Conservation (phyloP, 2,113 vertebrate genomes). For the Ageneiosus marmoratus region DNA sequence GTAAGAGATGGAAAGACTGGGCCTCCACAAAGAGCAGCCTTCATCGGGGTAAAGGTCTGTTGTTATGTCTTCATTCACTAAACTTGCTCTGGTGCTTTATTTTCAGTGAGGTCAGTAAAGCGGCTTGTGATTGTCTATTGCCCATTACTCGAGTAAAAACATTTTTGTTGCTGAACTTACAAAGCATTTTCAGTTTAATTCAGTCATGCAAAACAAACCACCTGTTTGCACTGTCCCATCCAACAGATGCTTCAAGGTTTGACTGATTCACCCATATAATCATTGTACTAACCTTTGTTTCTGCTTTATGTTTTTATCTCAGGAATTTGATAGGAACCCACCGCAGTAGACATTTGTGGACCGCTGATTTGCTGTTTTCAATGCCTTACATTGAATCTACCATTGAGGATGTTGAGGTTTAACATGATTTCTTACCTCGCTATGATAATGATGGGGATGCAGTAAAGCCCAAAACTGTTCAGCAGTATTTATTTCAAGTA, state of each 20-base stretch:
- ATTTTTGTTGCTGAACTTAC: not conserved
- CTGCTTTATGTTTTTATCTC: not conserved
- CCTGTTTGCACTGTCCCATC: not conserved
- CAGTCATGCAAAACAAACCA: not conserved
- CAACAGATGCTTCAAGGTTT: not conserved
- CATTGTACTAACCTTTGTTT: not conserved
- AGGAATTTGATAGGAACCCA: not conserved
- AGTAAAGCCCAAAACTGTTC: not conserved
- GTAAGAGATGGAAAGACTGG: not conserved
- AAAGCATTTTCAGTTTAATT: not conserved
- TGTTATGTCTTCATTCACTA: not conserved
- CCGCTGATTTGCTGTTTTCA: not conserved
- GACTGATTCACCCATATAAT: not conserved
- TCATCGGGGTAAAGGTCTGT: not conserved
- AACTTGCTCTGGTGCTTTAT: not conserved
- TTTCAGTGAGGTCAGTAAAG: not conserved
- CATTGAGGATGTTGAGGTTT: not conserved
- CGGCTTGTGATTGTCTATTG: not conserved
- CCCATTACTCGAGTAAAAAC: not conserved
- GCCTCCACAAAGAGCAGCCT: not conserved
- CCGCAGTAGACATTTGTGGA: not conserved
- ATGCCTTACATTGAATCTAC: not conserved
- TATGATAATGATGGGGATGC: not conserved
- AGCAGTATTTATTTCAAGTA: not conserved
- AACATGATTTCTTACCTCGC: no score